Percentiles rank a stretch among this genome's conserved stretches.
These are phyloP conservation scores for Pararge aegeria DNA, from an alignment of 1,140 invertebrate species.

Conservation along the genomic window DNA sequence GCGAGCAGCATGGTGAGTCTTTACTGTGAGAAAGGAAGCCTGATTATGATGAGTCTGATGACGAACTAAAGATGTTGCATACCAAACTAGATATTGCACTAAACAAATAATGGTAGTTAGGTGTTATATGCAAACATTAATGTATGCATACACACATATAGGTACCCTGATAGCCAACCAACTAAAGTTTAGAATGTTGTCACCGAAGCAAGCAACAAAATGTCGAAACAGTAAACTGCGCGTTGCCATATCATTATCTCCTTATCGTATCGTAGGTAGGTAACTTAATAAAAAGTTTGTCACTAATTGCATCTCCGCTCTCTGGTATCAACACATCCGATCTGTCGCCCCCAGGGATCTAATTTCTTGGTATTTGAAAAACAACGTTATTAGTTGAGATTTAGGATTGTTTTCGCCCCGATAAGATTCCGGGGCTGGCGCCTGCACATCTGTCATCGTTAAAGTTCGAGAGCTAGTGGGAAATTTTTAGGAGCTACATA, in stretches of 20 bases:
- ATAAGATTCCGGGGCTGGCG: constrained; percentile 40
- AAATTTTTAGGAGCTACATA: too few species aligned
- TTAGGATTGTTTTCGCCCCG: constrained; percentile 30
- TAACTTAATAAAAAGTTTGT: constrained; percentile 54
- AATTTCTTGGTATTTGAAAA: constrained; percentile 27
- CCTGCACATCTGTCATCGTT: constrained; percentile 77
- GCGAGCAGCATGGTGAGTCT: too few species aligned
- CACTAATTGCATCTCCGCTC: constrained; percentile 72
- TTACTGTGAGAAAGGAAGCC: too few species aligned
- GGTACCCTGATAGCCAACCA: too few species aligned
- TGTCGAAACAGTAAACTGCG: not conserved
- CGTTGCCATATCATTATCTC: constrained; percentile 1
- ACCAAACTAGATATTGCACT: too few species aligned
- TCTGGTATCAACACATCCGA: constrained; percentile 69
- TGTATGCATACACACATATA: too few species aligned
- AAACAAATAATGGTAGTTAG: too few species aligned
- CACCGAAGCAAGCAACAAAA: too few species aligned
- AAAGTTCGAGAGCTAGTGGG: constrained; percentile 12
- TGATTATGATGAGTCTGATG: too few species aligned
- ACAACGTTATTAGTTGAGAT: constrained; percentile 10
- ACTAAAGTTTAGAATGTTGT: too few species aligned
- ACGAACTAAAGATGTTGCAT: too few species aligned
- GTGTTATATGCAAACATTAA: too few species aligned
- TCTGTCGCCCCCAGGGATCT: constrained; percentile 31
- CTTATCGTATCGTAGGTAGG: not conserved